Evolutionary conservation across 2,888 invertebrate genomes (phyloP).

Genomic region (Tuberolachnus salignus): DNA sequence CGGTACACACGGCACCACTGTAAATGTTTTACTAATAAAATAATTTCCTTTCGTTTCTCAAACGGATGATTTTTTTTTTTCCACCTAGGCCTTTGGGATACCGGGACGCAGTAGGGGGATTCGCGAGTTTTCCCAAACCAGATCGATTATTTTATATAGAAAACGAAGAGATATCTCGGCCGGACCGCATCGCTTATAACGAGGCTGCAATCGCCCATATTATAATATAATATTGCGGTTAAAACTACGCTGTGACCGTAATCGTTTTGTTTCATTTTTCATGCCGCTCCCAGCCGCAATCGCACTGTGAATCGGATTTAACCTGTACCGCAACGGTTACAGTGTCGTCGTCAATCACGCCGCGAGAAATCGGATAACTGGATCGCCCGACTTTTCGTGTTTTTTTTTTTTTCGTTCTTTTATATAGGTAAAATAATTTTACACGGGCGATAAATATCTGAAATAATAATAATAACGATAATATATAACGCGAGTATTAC

Average conservation of each 20-base stretch:
- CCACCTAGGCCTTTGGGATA: no score
- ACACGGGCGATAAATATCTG: background rate
- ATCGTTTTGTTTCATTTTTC: conserved; percentile 36
- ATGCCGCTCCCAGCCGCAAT: background rate
- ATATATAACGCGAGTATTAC: no score
- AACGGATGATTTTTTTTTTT: background rate
- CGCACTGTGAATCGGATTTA: background rate
- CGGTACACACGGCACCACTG: background rate
- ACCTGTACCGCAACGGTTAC: background rate
- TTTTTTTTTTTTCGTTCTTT: no score
- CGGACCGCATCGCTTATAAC: background rate
- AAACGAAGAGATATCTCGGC: conserved; percentile 9
- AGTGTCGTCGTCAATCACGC: conserved; percentile 20
- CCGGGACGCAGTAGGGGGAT: no score
- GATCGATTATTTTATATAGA: conserved; percentile 14
- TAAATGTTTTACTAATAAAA: background rate
- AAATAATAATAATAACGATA: background rate
- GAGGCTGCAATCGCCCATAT: background rate
- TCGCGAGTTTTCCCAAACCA: background rate
- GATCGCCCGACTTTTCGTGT: conserved; percentile 31
- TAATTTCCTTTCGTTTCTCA: background rate
- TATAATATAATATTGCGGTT: conserved; percentile 15
- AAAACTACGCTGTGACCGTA: conserved; percentile 32
- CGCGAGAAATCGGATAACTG: conserved; percentile 27
- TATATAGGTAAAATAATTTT: no score